These are phyloP conservation scores for Passer montanus DNA, from an alignment of 2,113 vertebrate genomes.

Conservation along the genomic window DNA sequence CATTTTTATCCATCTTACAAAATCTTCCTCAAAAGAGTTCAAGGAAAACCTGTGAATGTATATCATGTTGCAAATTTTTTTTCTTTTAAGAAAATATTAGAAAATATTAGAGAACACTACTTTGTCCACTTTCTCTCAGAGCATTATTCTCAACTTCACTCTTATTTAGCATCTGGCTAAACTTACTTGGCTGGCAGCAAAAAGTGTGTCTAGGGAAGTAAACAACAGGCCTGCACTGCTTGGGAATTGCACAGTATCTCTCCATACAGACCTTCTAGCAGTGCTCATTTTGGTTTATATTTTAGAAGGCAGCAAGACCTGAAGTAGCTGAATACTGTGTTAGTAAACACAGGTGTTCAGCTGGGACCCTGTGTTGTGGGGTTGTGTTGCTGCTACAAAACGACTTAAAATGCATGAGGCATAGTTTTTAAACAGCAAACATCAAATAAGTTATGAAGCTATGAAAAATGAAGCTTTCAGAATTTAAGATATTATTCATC, in stretches of 20 bases:
- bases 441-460: neutral
- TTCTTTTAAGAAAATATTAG: neutral
- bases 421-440: neutral
- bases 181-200: neutral
- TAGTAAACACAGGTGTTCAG: neutral
- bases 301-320: neutral
- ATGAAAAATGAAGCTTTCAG: conserved; percentile 6
- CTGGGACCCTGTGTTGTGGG: neutral
- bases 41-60: neutral
- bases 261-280: neutral
- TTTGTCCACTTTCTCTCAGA: neutral
- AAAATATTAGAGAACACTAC: neutral
- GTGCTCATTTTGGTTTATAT: neutral
- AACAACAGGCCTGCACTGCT: neutral
- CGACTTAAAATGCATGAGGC: neutral
- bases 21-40: neutral
- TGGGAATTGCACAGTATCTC: neutral
- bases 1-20: neutral
- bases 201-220: neutral
- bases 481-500: neutral
- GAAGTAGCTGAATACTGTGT: neutral
- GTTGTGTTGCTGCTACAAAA: neutral
- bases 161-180: neutral
- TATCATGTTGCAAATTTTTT: neutral
- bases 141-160: neutral